Evolutionary conservation across 2,888 invertebrate species (phyloP), one percentile per base, ranked within the genome.

Genomic region (Tenthredo livida): DNA sequence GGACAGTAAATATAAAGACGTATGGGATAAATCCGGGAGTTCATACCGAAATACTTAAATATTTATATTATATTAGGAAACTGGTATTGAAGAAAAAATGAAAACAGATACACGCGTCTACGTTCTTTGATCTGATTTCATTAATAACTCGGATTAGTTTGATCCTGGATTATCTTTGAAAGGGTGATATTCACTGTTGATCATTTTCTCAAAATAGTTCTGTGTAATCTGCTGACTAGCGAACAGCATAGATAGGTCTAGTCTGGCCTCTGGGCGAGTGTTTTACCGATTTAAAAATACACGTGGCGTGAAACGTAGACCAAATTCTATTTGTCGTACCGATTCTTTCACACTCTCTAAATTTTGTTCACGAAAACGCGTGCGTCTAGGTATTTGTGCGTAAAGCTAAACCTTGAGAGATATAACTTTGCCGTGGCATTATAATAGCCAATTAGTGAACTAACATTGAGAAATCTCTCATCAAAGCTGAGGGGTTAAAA

Each of bases 281-380:
- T 77, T 50, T 77, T 77, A 29, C 77, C 77, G 54, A 54, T 77
- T 50, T 77, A 77, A 77, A 77, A 77, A 77, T 77, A 77, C 54
- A 54, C 54, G 54, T 54, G 47, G 77, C 50, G 54, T 50, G 77
- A 54, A 54, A 54, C 77, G 54, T 77, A n/a, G 77, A 77, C 15
- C n/a, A 54, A 29, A 77, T 77, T 77, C 77, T 77, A 77, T 77
- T 77, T 54, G 77, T 50, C 77, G 29, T 29, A 50, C 33, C 50
- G 29, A 77, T 77, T 77, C 50, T 54, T 77, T 77, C 77, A n/a
- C 77, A 77, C 77, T 40, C 54, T 33, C 29, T 77, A 54, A 77
- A 50, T 54, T 21, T 54, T 77, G 17, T 21, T 50, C 15, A 3
- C 25, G 0, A n/a, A 4, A 43, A 50, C n/a, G n/a, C 77, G 15